phyloP scores from a whole-genome alignment of 2,888 invertebrate species.

The Dendrolimus pini region DNA sequence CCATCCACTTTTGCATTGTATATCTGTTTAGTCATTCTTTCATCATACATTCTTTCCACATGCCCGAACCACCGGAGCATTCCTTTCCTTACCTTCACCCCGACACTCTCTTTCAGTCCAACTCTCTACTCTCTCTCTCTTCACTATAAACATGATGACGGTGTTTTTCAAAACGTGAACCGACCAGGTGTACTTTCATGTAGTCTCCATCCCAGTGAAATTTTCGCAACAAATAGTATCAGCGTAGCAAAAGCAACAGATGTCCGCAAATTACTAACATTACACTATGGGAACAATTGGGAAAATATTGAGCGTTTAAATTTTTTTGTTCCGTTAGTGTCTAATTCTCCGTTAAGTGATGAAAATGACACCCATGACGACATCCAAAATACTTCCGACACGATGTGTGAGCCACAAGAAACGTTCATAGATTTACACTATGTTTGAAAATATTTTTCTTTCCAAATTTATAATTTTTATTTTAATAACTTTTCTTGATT shows the following conservation, averaged over 20 bases:
- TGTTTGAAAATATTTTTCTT: too few relatives aligned
- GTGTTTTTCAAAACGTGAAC: constrained; percentile 14
- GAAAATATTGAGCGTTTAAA: not conserved
- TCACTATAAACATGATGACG: constrained; percentile 16
- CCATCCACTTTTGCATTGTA: too few relatives aligned
- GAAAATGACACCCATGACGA: too few relatives aligned
- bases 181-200: constrained; percentile 7
- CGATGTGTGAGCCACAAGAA: not conserved
- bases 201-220: constrained; percentile 6
- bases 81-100: too few relatives aligned
- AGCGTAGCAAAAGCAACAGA: constrained; percentile 5
- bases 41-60: too few relatives aligned
- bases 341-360: not conserved
- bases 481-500: too few relatives aligned
- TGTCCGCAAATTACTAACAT: constrained; percentile 5
- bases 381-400: not conserved
- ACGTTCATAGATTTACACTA: not conserved
- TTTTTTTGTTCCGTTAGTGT: not conserved
- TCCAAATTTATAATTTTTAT: too few relatives aligned
- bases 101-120: too few relatives aligned
- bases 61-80: too few relatives aligned
- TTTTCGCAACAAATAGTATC: constrained; percentile 6
- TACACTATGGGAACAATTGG: constrained; percentile 4
- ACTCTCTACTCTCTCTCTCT: too few relatives aligned
- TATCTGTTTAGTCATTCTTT: too few relatives aligned